phyloP scores from a whole-genome alignment of 1,140 invertebrate species.

The Atopsyche davidsoni region DNA sequence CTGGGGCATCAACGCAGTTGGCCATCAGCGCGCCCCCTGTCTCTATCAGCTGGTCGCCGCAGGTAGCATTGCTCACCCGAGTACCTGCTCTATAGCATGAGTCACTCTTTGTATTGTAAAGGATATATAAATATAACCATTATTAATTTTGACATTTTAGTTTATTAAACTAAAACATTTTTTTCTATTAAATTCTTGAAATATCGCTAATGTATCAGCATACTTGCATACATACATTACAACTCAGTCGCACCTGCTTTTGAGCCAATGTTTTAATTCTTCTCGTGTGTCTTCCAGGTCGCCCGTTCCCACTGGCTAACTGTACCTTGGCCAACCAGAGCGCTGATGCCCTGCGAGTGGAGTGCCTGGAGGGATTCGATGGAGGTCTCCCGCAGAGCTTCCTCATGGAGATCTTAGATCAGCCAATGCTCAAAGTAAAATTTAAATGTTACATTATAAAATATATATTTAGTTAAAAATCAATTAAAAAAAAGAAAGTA shows the following conservation, averaged over 20 bases:
- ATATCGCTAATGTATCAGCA: too few species aligned
- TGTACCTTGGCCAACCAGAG: slow-evolving; percentile 86
- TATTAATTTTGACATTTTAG: too few species aligned
- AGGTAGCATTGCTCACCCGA: slow-evolving; percentile 38
- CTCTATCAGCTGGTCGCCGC: slow-evolving; percentile 73
- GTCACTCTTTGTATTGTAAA: too few species aligned
- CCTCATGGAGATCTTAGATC: slow-evolving; percentile 66
- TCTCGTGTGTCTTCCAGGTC: slow-evolving; percentile 51
- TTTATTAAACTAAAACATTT: too few species aligned
- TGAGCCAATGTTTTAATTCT: too few species aligned
- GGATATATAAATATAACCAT: too few species aligned
- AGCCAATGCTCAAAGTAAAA: slow-evolving; percentile 50
- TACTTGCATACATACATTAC: too few species aligned
- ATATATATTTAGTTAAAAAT: neutral
- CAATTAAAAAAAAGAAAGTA: neutral
- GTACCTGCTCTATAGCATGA: too few species aligned
- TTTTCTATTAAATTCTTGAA: too few species aligned
- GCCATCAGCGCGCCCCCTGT: slow-evolving; percentile 76
- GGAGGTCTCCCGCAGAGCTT: slow-evolving; percentile 77
- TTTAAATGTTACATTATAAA: neutral
- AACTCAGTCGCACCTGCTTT: too few species aligned
- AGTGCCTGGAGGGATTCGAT: slow-evolving; percentile 78
- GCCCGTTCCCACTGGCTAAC: slow-evolving; percentile 79
- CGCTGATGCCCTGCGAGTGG: slow-evolving; percentile 69
- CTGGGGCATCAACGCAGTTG: slow-evolving; percentile 75